These are phyloP conservation scores for Cyclophora punctaria DNA, from an alignment of 2,888 invertebrate species.

Conservation along the genomic window DNA sequence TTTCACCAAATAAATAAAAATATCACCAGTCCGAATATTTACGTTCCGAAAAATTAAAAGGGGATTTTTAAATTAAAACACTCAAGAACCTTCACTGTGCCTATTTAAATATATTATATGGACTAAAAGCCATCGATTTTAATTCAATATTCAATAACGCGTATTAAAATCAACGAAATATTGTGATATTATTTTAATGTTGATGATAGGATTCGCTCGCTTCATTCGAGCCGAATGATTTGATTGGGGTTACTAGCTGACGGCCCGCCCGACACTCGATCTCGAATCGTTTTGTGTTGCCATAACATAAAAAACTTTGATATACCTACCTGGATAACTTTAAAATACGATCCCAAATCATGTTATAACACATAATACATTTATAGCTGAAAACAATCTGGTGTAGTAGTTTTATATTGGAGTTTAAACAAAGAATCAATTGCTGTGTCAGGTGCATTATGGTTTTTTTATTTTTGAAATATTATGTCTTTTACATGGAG, in stretches of 20 bases:
- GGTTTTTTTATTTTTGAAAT: too few relatives aligned
- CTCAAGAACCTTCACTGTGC: conserved; percentile 31
- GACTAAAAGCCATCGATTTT: conserved; percentile 26
- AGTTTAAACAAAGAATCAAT: too few relatives aligned
- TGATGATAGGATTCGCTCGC: conserved; percentile 46
- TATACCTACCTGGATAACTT: too few relatives aligned
- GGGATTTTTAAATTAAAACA: conserved; percentile 14
- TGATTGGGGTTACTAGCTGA: conserved; percentile 40
- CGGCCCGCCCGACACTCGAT: conserved; percentile 24
- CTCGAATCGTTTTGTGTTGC: too few relatives aligned
- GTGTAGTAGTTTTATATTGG: too few relatives aligned
- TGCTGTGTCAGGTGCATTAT: too few relatives aligned
- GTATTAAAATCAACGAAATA: conserved; percentile 34
- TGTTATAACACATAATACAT: too few relatives aligned
- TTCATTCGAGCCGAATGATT: conserved; percentile 46
- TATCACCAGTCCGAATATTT: conserved; percentile 35
- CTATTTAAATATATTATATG: conserved; percentile 20
- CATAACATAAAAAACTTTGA: too few relatives aligned
- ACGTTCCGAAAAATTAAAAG: conserved; percentile 9
- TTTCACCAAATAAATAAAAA: conserved; percentile 34
- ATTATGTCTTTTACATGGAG: conserved; percentile 26
- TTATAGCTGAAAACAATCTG: too few relatives aligned
- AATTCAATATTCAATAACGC: conserved; percentile 36
- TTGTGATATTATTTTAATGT: conserved; percentile 38
- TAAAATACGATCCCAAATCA: too few relatives aligned